phyloP scores from a whole-genome alignment of 2,113 vertebrate genomes.

The Tachysurus vachellii region DNA sequence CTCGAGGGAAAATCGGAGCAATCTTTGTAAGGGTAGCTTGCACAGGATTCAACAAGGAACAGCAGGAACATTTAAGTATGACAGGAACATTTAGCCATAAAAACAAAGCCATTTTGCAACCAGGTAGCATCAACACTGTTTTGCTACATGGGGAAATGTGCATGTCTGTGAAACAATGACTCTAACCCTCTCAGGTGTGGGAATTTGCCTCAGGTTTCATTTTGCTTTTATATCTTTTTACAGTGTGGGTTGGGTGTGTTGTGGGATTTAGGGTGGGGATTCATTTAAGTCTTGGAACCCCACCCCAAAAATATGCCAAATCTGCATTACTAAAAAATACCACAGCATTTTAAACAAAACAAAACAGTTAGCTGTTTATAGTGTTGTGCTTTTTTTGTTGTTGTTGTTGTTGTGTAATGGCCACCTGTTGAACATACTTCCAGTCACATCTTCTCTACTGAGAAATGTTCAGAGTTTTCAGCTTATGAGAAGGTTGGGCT shows the following conservation, averaged over 20 bases:
- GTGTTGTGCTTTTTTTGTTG: neutral
- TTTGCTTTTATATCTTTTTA: conserved; percentile 18
- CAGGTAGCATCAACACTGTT: neutral
- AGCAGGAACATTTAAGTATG: conserved; percentile 4
- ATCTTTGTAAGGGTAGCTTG: conserved; percentile 44
- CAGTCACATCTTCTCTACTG: neutral
- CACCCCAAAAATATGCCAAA: neutral
- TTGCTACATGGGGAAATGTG: neutral
- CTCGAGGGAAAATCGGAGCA: conserved; percentile 28
- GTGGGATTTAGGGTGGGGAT: conserved; percentile 20
- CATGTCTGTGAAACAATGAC: neutral
- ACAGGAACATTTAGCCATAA: conserved; percentile 47
- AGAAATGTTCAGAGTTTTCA: neutral
- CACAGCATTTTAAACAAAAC: conserved; percentile 2
- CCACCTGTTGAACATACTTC: neutral
- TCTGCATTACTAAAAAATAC: neutral
- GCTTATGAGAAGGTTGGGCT: neutral
- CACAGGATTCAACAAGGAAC: conserved; percentile 40
- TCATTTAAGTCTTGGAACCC: neutral
- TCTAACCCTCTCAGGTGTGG: conserved; percentile 6
- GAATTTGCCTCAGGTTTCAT: conserved; percentile 21
- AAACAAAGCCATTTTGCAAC: neutral
- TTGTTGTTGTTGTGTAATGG: neutral
- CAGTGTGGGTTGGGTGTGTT: conserved; percentile 11
- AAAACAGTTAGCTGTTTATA: neutral